phyloP scores from a whole-genome alignment of 2,113 vertebrate species.

The Arvicanthis niloticus region DNA sequence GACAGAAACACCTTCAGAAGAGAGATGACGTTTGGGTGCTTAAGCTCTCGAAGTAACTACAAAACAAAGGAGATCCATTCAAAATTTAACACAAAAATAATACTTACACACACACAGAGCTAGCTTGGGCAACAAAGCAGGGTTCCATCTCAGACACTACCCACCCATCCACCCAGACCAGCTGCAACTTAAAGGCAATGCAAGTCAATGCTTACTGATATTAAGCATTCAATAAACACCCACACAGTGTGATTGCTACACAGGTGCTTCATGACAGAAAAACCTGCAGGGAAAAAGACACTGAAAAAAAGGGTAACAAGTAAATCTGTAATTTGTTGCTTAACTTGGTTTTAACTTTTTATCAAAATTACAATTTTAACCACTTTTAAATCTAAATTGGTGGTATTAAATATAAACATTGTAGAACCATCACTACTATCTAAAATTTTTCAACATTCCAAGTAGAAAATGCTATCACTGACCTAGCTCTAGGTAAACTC shows the following conservation, averaged over 20 bases:
- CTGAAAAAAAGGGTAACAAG: constrained; percentile 1
- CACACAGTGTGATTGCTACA: neutral
- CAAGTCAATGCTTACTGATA: neutral
- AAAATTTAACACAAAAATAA: constrained; percentile 60
- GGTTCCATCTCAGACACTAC: neutral
- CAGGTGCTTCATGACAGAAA: constrained; percentile 3
- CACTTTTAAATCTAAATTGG: constrained; percentile 22
- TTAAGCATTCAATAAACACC: neutral
- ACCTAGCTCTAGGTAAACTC: neutral
- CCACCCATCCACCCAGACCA: neutral
- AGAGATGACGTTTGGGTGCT: constrained; percentile 99
- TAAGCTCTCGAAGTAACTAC: constrained; percentile 97
- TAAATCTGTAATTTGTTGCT: constrained; percentile 30
- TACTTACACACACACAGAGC: too few species aligned
- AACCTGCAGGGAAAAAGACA: constrained; percentile 22
- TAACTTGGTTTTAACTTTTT: constrained; percentile 15
- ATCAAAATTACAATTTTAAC: constrained; percentile 13
- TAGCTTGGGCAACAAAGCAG: neutral
- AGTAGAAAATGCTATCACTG: neutral
- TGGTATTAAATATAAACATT: neutral
- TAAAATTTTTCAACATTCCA: neutral
- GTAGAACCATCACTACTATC: neutral
- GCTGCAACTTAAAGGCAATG: constrained; percentile 36
- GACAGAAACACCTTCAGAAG: constrained; percentile 99
- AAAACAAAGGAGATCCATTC: constrained; percentile 84